A percentile compares a stretch with the other conserved stretches of the same genome.
Conservation (phyloP, 2,888 invertebrate genomes). For the Pseudanteris insignis region DNA sequence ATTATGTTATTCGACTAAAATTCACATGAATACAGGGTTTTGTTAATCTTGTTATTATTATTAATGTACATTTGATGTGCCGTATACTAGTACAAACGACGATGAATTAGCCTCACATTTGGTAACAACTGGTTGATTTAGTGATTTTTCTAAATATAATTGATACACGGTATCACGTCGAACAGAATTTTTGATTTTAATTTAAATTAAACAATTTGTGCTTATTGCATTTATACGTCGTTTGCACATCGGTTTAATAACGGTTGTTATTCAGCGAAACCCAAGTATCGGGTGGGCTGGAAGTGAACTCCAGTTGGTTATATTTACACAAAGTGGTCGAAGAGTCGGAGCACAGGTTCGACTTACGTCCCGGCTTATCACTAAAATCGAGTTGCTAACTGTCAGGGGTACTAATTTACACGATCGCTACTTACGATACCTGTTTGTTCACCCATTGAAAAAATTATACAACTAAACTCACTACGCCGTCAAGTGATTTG, state of each 20-base stretch:
- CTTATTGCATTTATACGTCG: neutral
- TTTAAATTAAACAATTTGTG: neutral
- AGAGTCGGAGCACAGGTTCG: slow-evolving; percentile 16
- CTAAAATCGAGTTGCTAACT: slow-evolving; percentile 24
- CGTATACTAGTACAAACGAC: neutral
- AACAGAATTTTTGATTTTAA: neutral
- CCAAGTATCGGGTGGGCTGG: neutral
- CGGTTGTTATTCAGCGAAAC: slow-evolving; percentile 4
- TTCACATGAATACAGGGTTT: slow-evolving; percentile 8
- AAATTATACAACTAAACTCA: neutral
- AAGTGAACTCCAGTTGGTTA: slow-evolving; percentile 6
- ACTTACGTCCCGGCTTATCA: slow-evolving; percentile 13
- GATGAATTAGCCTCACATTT: too few relatives aligned
- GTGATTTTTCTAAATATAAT: too few relatives aligned
- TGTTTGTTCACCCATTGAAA: too few relatives aligned
- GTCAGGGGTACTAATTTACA: slow-evolving; percentile 28
- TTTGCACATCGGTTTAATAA: slow-evolving; percentile 4
- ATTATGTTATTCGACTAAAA: slow-evolving; percentile 16
- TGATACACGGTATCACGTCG: too few relatives aligned
- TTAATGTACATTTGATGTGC: slow-evolving; percentile 18
- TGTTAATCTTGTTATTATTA: too few relatives aligned
- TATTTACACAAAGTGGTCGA: slow-evolving; percentile 28
- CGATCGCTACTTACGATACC: slow-evolving; percentile 20
- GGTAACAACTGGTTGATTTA: too few relatives aligned
- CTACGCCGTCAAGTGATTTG: too few relatives aligned